Base-by-base conservation (phyloP, 2,888 invertebrate species). In the Buathra laborator region DNA sequence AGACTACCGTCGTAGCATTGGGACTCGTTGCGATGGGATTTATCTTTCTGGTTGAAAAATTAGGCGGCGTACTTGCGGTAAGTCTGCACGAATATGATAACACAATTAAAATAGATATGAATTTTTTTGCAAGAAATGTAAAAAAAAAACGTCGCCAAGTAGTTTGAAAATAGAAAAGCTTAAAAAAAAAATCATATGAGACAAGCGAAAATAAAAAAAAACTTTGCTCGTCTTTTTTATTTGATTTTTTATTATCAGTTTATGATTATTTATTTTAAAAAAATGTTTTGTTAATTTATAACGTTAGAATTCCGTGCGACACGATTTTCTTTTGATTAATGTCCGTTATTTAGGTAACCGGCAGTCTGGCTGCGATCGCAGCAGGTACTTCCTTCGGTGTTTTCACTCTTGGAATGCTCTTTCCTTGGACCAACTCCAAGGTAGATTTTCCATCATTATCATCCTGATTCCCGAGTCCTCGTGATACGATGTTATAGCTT, bases 321-420 rank as follows among this genome's bases (percentile, higher is more conserved):
- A 10, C 14, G 12, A 14, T 14, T 72, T 70, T 53, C n/a, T 6
- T 44, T 44, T 53, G 68, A 29, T 86, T 46, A 89, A 62, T 32
- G 0, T 37, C 0, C n/a, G 32, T 62, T 92, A 51, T 70, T 12
- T 87, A 95, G 94, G 95, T 96, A 85, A 96, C 97, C 0, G 96
- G 97, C 56, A 97, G 97, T 16, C 94, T 97, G 70, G 97, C 97
- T n/a, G 97, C 97, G 0, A 97, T 98, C 86, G 97, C 97, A 1
- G 97, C 97, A 0, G 97, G 97, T 56, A 97, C 97, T 7, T 96
- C 97, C 0, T 97, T 97, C 89, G 98, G 98, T 0, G 95, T 98
- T 10, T 98, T 98, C 91, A 96, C 97, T 0, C 94, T 98, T 29
- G 98, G 98, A 84, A 97, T 98, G 96, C 94, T 96, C 86, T 95